Conservation (phyloP, 2,888 invertebrate species). For the Lasioglossum figueresi region DNA sequence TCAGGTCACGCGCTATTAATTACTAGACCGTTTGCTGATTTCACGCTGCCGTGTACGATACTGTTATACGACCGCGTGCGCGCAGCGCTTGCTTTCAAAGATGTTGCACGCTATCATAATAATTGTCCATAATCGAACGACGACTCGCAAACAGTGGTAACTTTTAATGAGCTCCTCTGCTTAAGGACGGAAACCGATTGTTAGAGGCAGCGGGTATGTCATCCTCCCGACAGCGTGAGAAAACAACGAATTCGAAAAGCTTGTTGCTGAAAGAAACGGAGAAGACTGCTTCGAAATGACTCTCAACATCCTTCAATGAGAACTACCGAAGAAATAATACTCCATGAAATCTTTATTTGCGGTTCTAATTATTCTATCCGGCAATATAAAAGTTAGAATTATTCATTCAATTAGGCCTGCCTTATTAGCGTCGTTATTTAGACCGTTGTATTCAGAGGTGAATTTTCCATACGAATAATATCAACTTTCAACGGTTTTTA, state of each 20-base stretch:
- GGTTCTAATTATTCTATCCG: neutral
- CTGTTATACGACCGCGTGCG: conserved; percentile 44
- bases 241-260: conserved; percentile 19
- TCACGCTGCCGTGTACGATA: conserved; percentile 44
- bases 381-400: neutral
- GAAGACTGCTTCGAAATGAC: neutral
- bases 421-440: neutral
- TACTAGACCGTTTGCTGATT: conserved; percentile 53
- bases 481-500: neutral
- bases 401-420: neutral
- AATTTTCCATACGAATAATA: neutral
- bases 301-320: neutral
- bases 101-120: conserved; percentile 38
- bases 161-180: conserved; percentile 4
- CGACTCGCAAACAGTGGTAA: neutral
- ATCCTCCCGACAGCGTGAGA: conserved; percentile 20
- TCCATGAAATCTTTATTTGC: neutral
- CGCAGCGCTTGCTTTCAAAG: conserved; percentile 17
- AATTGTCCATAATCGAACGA: conserved; percentile 47
- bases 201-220: conserved; percentile 12
- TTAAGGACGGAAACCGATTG: neutral
- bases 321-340: neutral
- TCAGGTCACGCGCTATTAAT: conserved; percentile 63
- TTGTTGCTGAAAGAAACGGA: neutral
- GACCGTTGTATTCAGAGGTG: neutral